A percentile compares a stretch with the other conserved stretches of the same genome.
Conservation (phyloP, 2,888 invertebrate species). For the Agonopterix heracliana region DNA sequence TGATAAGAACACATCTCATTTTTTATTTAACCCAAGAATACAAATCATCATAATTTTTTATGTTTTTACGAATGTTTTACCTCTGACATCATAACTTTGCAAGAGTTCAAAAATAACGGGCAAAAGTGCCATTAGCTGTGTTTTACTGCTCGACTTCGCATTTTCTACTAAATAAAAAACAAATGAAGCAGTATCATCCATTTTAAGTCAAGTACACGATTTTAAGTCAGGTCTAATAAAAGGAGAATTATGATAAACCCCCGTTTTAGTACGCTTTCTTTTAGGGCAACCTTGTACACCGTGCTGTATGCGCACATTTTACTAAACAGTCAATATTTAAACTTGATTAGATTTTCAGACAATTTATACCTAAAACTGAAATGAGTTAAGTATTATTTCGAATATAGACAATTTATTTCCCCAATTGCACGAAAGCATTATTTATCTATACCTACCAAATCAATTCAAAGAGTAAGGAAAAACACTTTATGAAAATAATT, state of each 20-base stretch:
- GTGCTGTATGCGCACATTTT: conserved; percentile 3
- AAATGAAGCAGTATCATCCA: conserved; percentile 15
- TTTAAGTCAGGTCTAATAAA: conserved; percentile 39
- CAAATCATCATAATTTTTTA: not conserved
- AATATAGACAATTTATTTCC: no score
- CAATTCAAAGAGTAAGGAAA: no score
- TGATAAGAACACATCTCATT: not conserved
- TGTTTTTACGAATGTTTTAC: not conserved
- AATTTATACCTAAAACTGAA: no score
- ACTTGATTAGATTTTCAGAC: no score
- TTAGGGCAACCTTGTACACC: conserved; percentile 20
- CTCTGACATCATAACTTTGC: not conserved
- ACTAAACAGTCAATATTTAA: no score
- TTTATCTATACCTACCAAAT: no score
- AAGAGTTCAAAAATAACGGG: conserved; percentile 5
- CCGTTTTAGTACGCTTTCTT: conserved; percentile 31
- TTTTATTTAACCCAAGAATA: not conserved
- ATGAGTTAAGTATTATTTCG: no score
- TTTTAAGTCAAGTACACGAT: conserved; percentile 31
- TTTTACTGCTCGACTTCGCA: conserved; percentile 9
- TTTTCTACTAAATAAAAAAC: conserved; percentile 9
- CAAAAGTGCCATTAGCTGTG: conserved; percentile 16
- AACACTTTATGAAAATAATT: no score
- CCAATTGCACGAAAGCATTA: no score
- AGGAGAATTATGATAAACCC: conserved; percentile 40